phyloP scores from a whole-genome alignment of 2,888 invertebrate species.

The Agriopis aurantiaria region DNA sequence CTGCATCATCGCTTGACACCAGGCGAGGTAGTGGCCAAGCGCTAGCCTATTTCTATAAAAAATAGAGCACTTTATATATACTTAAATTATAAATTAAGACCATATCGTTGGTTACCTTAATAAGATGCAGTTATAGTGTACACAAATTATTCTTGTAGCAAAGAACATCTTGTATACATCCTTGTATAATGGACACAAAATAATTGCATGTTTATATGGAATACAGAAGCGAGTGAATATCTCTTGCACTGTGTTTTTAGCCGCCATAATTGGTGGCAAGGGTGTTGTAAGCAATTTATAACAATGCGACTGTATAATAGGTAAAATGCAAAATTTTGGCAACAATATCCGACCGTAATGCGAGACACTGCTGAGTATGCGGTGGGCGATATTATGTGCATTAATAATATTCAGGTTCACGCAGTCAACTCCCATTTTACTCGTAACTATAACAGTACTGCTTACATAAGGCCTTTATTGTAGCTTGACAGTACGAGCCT shows the following conservation, averaged over 20 bases:
- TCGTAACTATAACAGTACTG: slow-evolving; percentile 12
- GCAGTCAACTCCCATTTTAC: slow-evolving; percentile 32
- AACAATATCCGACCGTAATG: slow-evolving; percentile 58
- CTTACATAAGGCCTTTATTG: slow-evolving; percentile 16
- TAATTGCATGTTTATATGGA: background rate
- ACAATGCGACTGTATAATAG: slow-evolving; percentile 44
- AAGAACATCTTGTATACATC: background rate
- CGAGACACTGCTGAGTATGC: slow-evolving; percentile 59
- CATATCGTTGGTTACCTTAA: background rate
- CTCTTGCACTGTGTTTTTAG: slow-evolving; percentile 34
- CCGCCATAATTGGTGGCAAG: slow-evolving; percentile 45
- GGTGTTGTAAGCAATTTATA: slow-evolving; percentile 50
- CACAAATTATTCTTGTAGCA: too few relatives aligned
- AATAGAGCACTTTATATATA: too few relatives aligned
- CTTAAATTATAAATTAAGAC: background rate
- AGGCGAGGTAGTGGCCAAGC: too few relatives aligned
- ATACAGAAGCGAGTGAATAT: slow-evolving; percentile 25
- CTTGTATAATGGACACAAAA: background rate
- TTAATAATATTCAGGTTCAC: slow-evolving; percentile 58
- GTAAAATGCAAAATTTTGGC: slow-evolving; percentile 65
- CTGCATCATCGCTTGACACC: too few relatives aligned
- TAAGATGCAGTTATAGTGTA: too few relatives aligned
- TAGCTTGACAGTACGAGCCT: background rate
- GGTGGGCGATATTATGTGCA: slow-evolving; percentile 56
- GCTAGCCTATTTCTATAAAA: too few relatives aligned